Percentiles rank a stretch among this genome's conserved stretches.
phyloP scores from a whole-genome alignment of 2,113 vertebrate species.

The Taurulus bubalis region DNA sequence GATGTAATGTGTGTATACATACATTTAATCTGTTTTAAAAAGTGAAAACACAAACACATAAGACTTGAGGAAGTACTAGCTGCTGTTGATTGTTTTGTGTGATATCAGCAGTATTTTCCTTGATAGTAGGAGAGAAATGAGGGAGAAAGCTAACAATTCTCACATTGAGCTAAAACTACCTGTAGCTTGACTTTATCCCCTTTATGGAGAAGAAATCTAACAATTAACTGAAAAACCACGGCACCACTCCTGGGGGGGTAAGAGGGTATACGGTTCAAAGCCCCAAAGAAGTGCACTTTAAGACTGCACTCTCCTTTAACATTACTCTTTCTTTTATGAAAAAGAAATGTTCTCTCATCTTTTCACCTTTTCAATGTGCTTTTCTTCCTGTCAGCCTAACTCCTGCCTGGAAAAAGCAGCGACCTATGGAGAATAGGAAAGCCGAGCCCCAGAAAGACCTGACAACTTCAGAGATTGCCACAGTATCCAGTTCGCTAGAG shows the following conservation, averaged over 20 bases:
- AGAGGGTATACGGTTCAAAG: conserved; percentile 68
- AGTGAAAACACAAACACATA: conserved; percentile 30
- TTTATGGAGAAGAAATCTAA: conserved; percentile 42
- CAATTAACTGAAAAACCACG: conserved; percentile 69
- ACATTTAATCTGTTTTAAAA: conserved; percentile 43
- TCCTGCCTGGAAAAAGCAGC: conserved; percentile 71
- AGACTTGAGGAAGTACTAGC: conserved; percentile 18
- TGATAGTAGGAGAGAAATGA: conserved; percentile 18
- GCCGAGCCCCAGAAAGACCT: conserved; percentile 77
- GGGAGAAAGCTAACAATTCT: conserved; percentile 10
- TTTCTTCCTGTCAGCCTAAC: conserved; percentile 70
- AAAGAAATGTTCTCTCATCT: conserved; percentile 63
- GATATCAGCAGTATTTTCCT: conserved; percentile 39
- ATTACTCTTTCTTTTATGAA: conserved; percentile 64
- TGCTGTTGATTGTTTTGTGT: conserved; percentile 51
- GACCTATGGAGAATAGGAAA: conserved; percentile 79
- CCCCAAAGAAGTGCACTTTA: conserved; percentile 66
- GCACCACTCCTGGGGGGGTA: conserved; percentile 65
- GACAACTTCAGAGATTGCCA: conserved; percentile 73
- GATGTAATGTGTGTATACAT: conserved; percentile 59
- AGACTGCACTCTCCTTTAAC: conserved; percentile 66
- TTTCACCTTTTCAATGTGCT: conserved; percentile 67
- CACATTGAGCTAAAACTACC: conserved; percentile 32
- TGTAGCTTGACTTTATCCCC: conserved; percentile 39
- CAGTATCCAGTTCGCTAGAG: conserved; percentile 71